A percentile compares a stretch with the other conserved stretches of the same genome.
Evolutionary conservation across 2,113 vertebrate species (phyloP).

Genomic region (Urocynchramus pylzowi): DNA sequence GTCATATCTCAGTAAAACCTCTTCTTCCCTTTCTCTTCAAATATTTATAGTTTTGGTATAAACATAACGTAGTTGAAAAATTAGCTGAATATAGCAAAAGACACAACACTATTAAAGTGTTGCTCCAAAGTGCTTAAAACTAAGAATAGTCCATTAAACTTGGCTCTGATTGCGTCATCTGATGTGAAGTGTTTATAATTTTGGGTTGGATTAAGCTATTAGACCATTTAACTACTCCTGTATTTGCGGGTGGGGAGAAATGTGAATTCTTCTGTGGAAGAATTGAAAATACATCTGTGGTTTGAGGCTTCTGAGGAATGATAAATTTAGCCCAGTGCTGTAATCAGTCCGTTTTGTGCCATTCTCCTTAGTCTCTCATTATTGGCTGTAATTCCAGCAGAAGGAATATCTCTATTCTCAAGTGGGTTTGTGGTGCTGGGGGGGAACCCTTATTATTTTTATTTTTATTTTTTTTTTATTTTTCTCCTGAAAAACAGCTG

Average conservation of each 20-base stretch:
- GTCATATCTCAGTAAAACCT: neutral
- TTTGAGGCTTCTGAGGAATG: conserved; percentile 34
- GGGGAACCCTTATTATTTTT: neutral
- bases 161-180: neutral
- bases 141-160: neutral
- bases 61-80: neutral
- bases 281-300: conserved; percentile 44
- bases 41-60: neutral
- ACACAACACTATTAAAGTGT: neutral
- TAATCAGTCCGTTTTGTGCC: conserved; percentile 32
- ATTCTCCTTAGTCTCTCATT: neutral
- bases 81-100: neutral
- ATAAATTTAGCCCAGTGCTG: conserved; percentile 19
- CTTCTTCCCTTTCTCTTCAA: neutral
- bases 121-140: neutral
- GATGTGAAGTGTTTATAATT: neutral
- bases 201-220: conserved; percentile 11
- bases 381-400: neutral
- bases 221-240: neutral
- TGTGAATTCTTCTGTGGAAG: conserved; percentile 15
- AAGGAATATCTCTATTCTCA: conserved; percentile 9
- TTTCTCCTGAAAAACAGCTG: neutral
- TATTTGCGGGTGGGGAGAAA: neutral
- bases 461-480: neutral
- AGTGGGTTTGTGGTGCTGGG: neutral